phyloP scores from a whole-genome alignment of 2,113 vertebrate species.

The Serinus canaria region DNA sequence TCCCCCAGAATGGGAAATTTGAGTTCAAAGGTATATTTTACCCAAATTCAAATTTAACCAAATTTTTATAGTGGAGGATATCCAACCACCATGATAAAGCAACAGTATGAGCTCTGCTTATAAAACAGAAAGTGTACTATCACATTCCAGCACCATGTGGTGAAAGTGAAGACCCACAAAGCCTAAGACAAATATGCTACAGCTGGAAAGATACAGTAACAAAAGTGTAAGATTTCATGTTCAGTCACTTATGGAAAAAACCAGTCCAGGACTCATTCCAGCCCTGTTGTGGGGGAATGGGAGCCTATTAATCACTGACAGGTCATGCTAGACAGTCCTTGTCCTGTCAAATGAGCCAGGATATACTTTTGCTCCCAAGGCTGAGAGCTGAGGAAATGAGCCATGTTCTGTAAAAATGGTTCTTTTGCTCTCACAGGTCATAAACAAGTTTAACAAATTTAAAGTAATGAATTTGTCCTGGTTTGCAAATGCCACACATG shows the following conservation, averaged over 20 bases:
- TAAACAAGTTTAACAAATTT: constrained; percentile 17
- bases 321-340: neutral
- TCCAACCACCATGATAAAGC: neutral
- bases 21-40: neutral
- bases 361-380: neutral
- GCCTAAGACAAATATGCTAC: neutral
- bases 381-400: neutral
- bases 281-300: neutral
- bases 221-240: neutral
- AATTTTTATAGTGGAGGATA: neutral
- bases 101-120: neutral
- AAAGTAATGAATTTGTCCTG: neutral
- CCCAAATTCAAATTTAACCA: neutral
- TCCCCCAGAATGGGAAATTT: neutral
- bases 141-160: neutral
- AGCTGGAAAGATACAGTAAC: neutral
- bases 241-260: neutral
- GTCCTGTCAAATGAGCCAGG: neutral
- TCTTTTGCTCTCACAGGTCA: neutral
- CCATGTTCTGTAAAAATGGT: neutral
- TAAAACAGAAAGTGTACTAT: neutral
- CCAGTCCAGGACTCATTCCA: neutral
- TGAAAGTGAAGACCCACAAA: neutral
- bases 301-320: constrained; percentile 5
- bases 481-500: neutral